phyloP scores from a whole-genome alignment of 2,888 invertebrate species.

The Aporophyla nigra region DNA sequence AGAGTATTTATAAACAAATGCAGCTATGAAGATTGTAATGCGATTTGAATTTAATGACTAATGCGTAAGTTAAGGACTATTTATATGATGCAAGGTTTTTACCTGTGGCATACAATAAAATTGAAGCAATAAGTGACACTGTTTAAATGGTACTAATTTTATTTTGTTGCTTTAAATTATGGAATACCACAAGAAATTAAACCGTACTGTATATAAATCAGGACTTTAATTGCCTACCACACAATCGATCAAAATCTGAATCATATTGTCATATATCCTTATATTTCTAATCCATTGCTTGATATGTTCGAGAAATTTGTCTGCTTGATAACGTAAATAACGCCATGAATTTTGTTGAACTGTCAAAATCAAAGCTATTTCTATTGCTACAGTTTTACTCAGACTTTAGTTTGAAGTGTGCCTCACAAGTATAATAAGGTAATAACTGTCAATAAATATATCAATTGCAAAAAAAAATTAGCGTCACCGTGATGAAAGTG shows the following conservation, averaged over 20 bases:
- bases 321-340: too few relatives aligned
- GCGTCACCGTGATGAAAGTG: not conserved
- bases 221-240: not conserved
- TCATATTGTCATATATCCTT: too few relatives aligned
- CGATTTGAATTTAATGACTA: constrained; percentile 4
- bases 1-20: not conserved
- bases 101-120: not conserved
- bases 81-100: not conserved
- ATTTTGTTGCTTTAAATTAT: not conserved
- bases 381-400: too few relatives aligned
- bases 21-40: constrained; percentile 2
- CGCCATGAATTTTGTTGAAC: too few relatives aligned
- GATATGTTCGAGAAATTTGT: too few relatives aligned
- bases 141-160: too few relatives aligned
- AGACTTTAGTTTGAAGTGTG: not conserved
- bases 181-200: not conserved
- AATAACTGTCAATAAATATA: not conserved
- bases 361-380: too few relatives aligned
- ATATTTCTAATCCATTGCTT: too few relatives aligned
- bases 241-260: too few relatives aligned
- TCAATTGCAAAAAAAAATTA: constrained; percentile 21
- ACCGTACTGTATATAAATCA: not conserved
- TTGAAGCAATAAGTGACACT: too few relatives aligned
- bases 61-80: not conserved
- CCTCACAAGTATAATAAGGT: not conserved